Evolutionary conservation across 1,140 invertebrate species (phyloP).

Genomic region (Eurosta solidaginis): DNA sequence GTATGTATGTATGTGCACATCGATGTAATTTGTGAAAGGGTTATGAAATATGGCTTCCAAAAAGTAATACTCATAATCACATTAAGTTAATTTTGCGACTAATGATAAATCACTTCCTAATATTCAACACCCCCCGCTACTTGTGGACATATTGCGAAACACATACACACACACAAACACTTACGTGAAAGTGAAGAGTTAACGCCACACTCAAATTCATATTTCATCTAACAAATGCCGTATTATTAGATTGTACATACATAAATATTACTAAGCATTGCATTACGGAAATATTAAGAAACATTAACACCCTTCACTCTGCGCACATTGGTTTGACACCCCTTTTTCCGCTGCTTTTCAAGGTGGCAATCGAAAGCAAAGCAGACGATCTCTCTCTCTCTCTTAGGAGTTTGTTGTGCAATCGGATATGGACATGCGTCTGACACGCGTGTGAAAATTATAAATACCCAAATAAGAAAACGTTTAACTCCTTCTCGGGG

Average conservation of each 20-base stretch:
- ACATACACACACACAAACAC: not conserved
- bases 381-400: not conserved
- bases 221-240: not conserved
- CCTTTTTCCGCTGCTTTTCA: not conserved
- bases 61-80: not conserved
- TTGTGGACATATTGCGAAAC: too few species aligned
- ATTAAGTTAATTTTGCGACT: conserved; percentile 13
- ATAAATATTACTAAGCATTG: conserved; percentile 19
- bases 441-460: conserved; percentile 27
- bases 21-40: not conserved
- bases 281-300: conserved; percentile 25
- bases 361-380: not conserved
- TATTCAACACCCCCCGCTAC: not conserved
- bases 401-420: not conserved
- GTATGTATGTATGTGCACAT: not conserved
- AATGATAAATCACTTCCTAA: not conserved
- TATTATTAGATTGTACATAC: not conserved
- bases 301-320: conserved; percentile 1
- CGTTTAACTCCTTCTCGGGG: conserved; percentile 25
- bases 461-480: conserved; percentile 31
- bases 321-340: not conserved
- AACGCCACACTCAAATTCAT: not conserved
- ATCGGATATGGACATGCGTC: conserved; percentile 14
- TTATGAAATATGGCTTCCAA: not conserved
- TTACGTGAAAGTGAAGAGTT: not conserved